These are phyloP conservation scores for Macrophya annulata DNA, from an alignment of 2,888 invertebrate species.

Conservation along the genomic window DNA sequence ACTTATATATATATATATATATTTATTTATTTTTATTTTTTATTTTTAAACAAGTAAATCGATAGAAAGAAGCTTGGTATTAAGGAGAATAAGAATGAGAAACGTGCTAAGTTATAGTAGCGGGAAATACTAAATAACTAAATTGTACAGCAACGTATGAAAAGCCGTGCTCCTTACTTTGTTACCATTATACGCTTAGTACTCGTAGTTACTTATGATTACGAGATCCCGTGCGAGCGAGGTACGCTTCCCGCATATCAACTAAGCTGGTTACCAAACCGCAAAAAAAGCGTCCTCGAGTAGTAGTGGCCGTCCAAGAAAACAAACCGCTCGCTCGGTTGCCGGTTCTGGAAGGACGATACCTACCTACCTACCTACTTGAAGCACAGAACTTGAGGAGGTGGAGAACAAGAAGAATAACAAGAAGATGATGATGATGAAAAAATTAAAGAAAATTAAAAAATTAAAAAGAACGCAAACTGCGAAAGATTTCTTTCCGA, in stretches of 20 bases:
- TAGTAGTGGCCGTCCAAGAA: slow-evolving; percentile 31
- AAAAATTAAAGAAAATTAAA: neutral
- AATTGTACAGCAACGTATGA: slow-evolving; percentile 27
- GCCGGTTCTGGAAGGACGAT: slow-evolving; percentile 48
- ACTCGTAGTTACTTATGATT: slow-evolving; percentile 54
- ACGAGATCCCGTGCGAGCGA: slow-evolving; percentile 56
- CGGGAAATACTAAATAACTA: slow-evolving; percentile 28
- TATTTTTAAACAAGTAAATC: neutral
- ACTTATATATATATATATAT: no score
- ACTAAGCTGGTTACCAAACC: slow-evolving; percentile 54
- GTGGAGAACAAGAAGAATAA: neutral
- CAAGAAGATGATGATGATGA: neutral
- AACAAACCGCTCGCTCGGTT: slow-evolving; percentile 42
- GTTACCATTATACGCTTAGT: slow-evolving; percentile 54
- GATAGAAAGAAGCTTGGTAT: neutral
- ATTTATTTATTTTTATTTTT: neutral
- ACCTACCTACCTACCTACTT: no score
- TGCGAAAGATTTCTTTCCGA: neutral
- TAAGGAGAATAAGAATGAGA: neutral
- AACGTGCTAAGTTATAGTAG: slow-evolving; percentile 1
- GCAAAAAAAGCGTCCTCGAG: slow-evolving; percentile 55
- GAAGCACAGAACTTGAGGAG: neutral
- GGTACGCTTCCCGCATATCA: slow-evolving; percentile 52
- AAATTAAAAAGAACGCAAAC: neutral
- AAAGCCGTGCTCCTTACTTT: slow-evolving; percentile 42